Conservation (phyloP, 2,888 invertebrate species). For the Zelleria hepariella region DNA sequence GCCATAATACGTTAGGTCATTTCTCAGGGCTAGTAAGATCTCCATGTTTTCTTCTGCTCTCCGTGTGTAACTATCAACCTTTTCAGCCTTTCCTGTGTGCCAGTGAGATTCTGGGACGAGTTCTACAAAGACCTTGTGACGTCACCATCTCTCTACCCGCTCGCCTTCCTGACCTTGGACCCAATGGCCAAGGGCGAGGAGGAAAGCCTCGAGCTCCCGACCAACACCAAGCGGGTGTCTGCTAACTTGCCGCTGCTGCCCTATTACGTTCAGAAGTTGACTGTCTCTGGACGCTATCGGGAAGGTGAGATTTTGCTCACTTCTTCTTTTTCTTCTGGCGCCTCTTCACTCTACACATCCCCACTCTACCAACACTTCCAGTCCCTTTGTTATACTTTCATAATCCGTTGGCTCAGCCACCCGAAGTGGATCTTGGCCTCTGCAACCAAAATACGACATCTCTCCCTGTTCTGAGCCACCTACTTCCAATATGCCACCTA, state of each 20-base stretch:
- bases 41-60: too few relatives aligned
- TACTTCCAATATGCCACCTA: too few relatives aligned
- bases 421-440: too few relatives aligned
- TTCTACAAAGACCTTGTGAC: conserved; percentile 38
- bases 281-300: conserved; percentile 26
- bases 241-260: conserved; percentile 44
- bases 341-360: too few relatives aligned
- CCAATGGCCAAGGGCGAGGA: conserved; percentile 24
- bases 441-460: too few relatives aligned
- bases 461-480: too few relatives aligned
- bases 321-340: too few relatives aligned
- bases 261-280: conserved; percentile 47
- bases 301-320: conserved; percentile 23
- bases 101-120: conserved; percentile 48
- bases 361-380: too few relatives aligned
- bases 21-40: too few relatives aligned
- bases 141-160: conserved; percentile 45
- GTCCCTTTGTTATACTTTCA: too few relatives aligned
- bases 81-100: conserved; percentile 22
- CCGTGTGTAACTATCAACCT: conserved; percentile 15
- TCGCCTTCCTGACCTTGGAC: conserved; percentile 34
- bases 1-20: background rate
- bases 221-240: conserved; percentile 37
- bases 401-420: too few relatives aligned
- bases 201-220: conserved; percentile 23